phyloP scores from a whole-genome alignment of 2,888 invertebrate genomes.

The Nymphalis c-album region DNA sequence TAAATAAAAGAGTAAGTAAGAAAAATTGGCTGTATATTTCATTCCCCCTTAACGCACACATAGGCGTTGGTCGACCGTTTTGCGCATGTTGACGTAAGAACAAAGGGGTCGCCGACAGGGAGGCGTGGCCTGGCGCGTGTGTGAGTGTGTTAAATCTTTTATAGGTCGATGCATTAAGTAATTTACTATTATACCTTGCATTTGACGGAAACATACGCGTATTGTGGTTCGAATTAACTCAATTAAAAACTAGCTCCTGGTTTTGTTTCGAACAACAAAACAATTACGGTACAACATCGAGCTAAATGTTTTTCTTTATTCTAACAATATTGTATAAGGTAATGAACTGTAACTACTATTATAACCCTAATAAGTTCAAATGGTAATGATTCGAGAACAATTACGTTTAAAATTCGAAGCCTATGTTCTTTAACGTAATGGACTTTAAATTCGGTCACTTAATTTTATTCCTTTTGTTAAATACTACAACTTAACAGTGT shows the following conservation, averaged over 20 bases:
- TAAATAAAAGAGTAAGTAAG: conserved; percentile 63
- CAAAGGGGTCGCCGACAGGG: conserved; percentile 57
- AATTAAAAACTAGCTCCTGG: not conserved
- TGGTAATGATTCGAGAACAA: too few relatives aligned
- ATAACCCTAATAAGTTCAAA: too few relatives aligned
- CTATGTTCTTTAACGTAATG: too few relatives aligned
- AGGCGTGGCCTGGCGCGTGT: conserved; percentile 55
- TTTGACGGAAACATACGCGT: conserved; percentile 57
- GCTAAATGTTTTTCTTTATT: too few relatives aligned
- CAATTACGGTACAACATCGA: not conserved
- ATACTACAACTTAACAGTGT: too few relatives aligned
- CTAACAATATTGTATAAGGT: too few relatives aligned
- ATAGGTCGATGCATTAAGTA: conserved; percentile 80
- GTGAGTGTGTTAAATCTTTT: conserved; percentile 73
- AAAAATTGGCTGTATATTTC: conserved; percentile 67
- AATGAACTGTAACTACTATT: too few relatives aligned
- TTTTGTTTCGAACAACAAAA: not conserved
- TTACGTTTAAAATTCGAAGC: too few relatives aligned
- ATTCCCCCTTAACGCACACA: conserved; percentile 59
- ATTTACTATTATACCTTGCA: conserved; percentile 77
- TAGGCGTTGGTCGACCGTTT: conserved; percentile 23
- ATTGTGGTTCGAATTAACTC: conserved; percentile 11
- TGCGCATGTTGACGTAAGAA: conserved; percentile 67
- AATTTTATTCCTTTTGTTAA: too few relatives aligned
- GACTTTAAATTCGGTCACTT: too few relatives aligned